Percentiles rank a stretch among this genome's conserved stretches.
These are phyloP conservation scores for Cataglyphis livida DNA, from an alignment of 2,888 invertebrate species.

Conservation along the genomic window DNA sequence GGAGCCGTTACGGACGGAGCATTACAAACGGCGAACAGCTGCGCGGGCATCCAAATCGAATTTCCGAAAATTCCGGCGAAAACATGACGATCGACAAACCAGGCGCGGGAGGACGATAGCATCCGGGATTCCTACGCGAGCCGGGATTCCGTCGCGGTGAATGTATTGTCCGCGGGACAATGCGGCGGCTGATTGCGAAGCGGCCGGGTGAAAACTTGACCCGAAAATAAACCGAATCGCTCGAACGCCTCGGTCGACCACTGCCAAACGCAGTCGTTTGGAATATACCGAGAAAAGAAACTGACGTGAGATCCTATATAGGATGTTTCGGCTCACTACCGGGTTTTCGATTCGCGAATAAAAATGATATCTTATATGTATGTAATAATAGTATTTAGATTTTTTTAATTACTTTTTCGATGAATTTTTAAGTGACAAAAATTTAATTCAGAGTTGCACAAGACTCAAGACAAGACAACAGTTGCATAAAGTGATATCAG, in stretches of 20 bases:
- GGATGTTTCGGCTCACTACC: not conserved
- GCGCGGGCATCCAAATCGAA: conserved; percentile 73
- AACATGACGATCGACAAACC: conserved; percentile 63
- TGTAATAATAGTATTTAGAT: not conserved
- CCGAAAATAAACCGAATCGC: conserved; percentile 82
- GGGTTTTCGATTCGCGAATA: not conserved
- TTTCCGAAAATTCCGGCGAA: conserved; percentile 77
- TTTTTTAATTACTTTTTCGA: not conserved
- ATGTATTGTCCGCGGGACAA: conserved; percentile 81
- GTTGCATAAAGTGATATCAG: too few relatives aligned
- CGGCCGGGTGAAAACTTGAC: conserved; percentile 81
- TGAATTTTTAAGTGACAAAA: not conserved
- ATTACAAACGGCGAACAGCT: conserved; percentile 22
- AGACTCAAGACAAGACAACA: too few relatives aligned
- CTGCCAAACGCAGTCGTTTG: conserved; percentile 79
- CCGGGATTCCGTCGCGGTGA: conserved; percentile 70
- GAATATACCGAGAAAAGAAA: conserved; percentile 68
- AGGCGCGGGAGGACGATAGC: conserved; percentile 33
- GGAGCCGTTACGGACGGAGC: not conserved
- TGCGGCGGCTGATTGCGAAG: conserved; percentile 82
- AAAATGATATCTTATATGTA: not conserved
- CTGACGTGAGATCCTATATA: not conserved
- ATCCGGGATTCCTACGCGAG: conserved; percentile 43
- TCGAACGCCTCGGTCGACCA: conserved; percentile 73
- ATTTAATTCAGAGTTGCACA: not conserved